Percentiles rank a stretch among this genome's conserved stretches.
These are phyloP conservation scores for Graptemys geographica DNA, from an alignment of 2,797 vertebrate species.

Conservation along the genomic window DNA sequence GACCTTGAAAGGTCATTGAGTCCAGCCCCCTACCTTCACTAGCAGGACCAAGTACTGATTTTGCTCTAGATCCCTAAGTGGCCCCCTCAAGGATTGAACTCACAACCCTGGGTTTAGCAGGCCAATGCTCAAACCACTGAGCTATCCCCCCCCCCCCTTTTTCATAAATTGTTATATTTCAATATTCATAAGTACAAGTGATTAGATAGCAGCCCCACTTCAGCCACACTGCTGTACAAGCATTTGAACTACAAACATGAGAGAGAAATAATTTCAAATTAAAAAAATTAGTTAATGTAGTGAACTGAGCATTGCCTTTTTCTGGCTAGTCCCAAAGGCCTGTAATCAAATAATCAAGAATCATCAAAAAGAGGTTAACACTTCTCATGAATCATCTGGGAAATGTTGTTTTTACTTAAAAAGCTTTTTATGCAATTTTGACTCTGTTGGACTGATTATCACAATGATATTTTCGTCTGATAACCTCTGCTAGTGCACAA, in stretches of 20 bases:
- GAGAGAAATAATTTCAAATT: background rate
- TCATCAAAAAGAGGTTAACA: constrained; percentile 74
- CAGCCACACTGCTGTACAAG: background rate
- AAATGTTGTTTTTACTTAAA: constrained; percentile 64
- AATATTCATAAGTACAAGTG: background rate
- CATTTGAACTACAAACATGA: background rate
- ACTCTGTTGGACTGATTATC: constrained; percentile 16
- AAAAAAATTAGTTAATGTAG: background rate
- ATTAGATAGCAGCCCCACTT: background rate
- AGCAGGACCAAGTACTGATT: too few species aligned
- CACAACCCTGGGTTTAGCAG: too few species aligned
- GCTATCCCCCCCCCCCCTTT: too few species aligned
- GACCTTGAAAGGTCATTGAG: too few species aligned
- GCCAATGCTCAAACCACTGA: too few species aligned
- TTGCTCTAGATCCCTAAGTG: too few species aligned
- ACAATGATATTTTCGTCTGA: constrained; percentile 41
- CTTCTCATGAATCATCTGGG: constrained; percentile 80
- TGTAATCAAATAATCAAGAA: constrained; percentile 83
- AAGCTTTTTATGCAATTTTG: constrained; percentile 53
- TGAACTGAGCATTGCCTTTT: background rate
- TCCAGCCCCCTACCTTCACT: too few species aligned
- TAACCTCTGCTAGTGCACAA: background rate
- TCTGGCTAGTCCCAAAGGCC: constrained; percentile 71
- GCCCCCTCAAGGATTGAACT: too few species aligned
- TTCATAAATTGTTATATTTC: background rate